Base-by-base conservation (phyloP, 1,140 invertebrate species). In the Lordiphosa stackelbergi region DNA sequence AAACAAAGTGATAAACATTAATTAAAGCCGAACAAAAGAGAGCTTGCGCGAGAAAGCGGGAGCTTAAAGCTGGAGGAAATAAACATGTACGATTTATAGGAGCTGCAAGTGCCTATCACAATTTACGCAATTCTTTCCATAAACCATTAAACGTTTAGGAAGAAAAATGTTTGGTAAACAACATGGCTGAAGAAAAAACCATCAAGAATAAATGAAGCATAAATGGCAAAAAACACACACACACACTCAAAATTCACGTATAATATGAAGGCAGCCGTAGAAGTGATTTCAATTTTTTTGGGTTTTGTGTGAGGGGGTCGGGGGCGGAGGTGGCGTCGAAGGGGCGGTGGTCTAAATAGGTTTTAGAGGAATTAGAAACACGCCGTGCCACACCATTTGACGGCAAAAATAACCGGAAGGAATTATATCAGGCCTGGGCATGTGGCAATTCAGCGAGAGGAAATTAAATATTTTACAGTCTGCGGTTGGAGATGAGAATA, bases 381-480 rank as follows among this genome's bases (percentile, higher is more conserved):
- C 66, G 63, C 54, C 45, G 66, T 69, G 37, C 28, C 28, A 31
- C 63, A 62, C 69, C 65, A 74, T 55, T 65, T 64, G 65, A 71
- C 53, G 61, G 56, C 49, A 59, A 66, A 81, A 81, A 75, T 79
- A 79, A 75, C 75, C 75, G 75, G 75, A 79, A 81, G 75, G 75
- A 83, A 79, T 79, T 79, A 79, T 81, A 68, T 55, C 65, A 48
- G 60, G 53, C 63, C 60, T 63, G 13, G 28, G 28, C 28, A 31
- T 31, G 28, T 31, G 28, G 7, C 5, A 31, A 31, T 36, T 47
- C 19, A 7, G 10, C 22, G 43, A 36, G 53, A 79, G 75, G 75
- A 79, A 79, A 79, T 79, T 79, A 81, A 79, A 79, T 79, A 79
- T 79, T 79, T 79, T 81, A 81, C 73, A 75, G 77, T 81, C 74